Conservation (phyloP, 2,888 invertebrate species). For the Myopa testacea region DNA sequence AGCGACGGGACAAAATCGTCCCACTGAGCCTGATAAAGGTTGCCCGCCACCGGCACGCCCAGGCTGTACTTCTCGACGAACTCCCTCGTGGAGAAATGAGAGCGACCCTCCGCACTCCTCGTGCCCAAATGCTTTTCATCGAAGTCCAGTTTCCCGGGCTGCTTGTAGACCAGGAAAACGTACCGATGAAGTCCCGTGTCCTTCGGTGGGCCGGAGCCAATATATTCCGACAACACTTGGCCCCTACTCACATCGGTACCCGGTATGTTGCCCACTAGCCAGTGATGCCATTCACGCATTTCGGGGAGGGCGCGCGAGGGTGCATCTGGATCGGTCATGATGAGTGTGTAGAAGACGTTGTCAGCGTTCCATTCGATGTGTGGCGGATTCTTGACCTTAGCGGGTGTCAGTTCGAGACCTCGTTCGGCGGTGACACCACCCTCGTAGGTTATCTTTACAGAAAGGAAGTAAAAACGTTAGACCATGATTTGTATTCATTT, state of each 20-base stretch:
- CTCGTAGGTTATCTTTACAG: constrained; percentile 55
- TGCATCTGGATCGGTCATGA: constrained; percentile 83
- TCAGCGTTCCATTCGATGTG: constrained; percentile 54
- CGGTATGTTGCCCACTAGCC: constrained; percentile 89
- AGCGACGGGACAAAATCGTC: constrained; percentile 68
- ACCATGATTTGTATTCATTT: not conserved
- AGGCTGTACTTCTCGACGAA: constrained; percentile 85
- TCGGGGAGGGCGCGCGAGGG: constrained; percentile 85
- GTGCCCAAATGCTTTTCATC: constrained; percentile 67
- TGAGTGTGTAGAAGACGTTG: constrained; percentile 56
- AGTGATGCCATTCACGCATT: constrained; percentile 90
- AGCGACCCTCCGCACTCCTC: constrained; percentile 69
- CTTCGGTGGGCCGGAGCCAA: constrained; percentile 87
- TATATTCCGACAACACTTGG: constrained; percentile 80
- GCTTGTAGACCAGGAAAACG: constrained; percentile 82
- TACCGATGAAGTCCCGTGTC: constrained; percentile 84
- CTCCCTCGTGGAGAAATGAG: constrained; percentile 74
- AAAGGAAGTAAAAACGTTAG: not conserved
- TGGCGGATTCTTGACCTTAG: constrained; percentile 69
- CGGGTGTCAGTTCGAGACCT: constrained; percentile 81
- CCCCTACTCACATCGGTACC: constrained; percentile 78
- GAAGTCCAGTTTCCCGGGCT: constrained; percentile 70
- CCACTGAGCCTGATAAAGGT: constrained; percentile 62
- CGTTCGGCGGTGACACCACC: constrained; percentile 70
- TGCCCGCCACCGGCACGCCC: constrained; percentile 70